phyloP scores from a whole-genome alignment of 2,888 invertebrate genomes.

The Lycaena phlaeas region DNA sequence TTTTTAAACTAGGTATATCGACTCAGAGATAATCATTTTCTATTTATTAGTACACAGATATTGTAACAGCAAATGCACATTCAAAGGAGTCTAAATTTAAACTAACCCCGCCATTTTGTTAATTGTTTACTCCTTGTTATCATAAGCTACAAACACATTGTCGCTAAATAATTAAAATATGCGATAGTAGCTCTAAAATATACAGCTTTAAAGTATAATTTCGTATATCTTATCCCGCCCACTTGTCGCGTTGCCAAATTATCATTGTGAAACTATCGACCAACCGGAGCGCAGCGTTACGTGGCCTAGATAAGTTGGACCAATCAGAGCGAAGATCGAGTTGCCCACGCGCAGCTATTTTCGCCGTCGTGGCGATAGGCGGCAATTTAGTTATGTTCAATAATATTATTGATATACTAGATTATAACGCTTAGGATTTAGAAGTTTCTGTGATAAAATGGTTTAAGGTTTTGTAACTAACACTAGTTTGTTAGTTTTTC shows the following conservation, averaged over 20 bases:
- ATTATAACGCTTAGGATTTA: no score
- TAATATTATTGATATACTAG: no score
- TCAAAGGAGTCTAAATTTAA: conserved; percentile 6
- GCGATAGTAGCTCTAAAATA: neutral
- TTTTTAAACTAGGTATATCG: no score
- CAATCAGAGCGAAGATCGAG: conserved; percentile 32
- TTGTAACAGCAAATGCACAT: no score
- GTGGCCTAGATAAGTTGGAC: conserved; percentile 33
- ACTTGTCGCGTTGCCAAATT: conserved; percentile 60
- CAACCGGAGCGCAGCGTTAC: conserved; percentile 32
- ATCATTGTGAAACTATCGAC: conserved; percentile 29
- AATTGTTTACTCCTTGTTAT: conserved; percentile 4
- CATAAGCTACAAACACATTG: neutral
- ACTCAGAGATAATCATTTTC: no score
- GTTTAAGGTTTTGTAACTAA: no score
- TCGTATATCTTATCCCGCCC: conserved; percentile 37
- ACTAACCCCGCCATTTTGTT: conserved; percentile 1
- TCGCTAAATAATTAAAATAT: neutral
- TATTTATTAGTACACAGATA: no score
- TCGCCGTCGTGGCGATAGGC: neutral
- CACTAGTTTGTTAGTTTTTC: no score
- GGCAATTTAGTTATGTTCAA: neutral
- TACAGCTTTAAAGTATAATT: conserved; percentile 1
- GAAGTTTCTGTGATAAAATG: no score
- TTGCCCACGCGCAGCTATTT: conserved; percentile 54